Evolutionary conservation across 2,797 vertebrate genomes (phyloP), one percentile per base, ranked within the genome.

Genomic region (Champsocephalus gunnari): DNA sequence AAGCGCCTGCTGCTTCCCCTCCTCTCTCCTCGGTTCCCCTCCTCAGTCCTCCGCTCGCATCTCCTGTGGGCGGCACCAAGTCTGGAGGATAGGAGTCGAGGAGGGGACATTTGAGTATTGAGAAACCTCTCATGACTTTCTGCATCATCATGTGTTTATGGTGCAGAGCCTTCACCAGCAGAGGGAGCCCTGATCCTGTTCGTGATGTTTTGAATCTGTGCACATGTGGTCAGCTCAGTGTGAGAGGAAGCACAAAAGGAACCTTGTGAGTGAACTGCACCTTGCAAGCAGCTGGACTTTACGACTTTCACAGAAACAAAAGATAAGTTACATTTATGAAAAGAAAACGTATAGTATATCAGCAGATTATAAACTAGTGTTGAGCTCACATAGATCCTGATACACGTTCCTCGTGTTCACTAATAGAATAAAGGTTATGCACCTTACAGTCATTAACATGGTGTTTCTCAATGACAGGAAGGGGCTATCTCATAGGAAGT

Each of bases 401-500:
- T 62, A 17, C 28, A 49, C 21, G 67, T 3, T 3, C 8, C 38
- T 56, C 13, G 21, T 64, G 3, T 21, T 72, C 12, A 21, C 51
- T 61, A 5, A 28, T 34, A n/a, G 47, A 86, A 54, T 61, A 16
- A 77, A 66, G 57, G 58, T 69, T 3, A 73, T 24, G 86, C 43
- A 83, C 57, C 70, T 49, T 58, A 73, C 38, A 78, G 53, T 70
- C 81, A 91, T 87, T 75, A 80, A 77, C 81, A 70, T 58, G 48
- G 62, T 80, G 60, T 82, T 90, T 90, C 79, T 93, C 92, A 93
- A 89, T 93, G 92, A 93, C 94, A 94, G 94, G 95, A 93, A 95
- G 89, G 72, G 84, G 79, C 90, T 94, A 94, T 95, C 93, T 89
- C 91, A 94, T 78, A 95, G 94, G 94, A 95, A 95, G 93, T 94